A percentile compares a stretch with the other conserved stretches of the same genome.
These are phyloP conservation scores for Moxostoma hubbsi DNA, from an alignment of 2,797 vertebrate genomes.

Conservation along the genomic window DNA sequence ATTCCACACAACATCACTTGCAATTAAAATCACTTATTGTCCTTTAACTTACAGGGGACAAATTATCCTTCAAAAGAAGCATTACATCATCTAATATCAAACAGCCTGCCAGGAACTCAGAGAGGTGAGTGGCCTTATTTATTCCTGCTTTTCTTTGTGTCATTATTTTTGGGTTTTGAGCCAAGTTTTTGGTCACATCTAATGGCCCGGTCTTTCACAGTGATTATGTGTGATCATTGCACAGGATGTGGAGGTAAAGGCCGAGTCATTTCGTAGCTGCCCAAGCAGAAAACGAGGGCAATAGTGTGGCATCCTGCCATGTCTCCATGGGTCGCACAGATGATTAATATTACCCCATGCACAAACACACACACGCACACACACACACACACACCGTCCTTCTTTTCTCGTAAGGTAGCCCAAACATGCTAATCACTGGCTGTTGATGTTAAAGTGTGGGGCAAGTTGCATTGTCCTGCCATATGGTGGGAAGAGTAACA, in stretches of 20 bases:
- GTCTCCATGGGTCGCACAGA: conserved; percentile 74
- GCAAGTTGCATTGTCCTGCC: conserved; percentile 65
- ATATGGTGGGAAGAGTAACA: conserved; percentile 67
- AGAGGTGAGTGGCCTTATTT: not conserved
- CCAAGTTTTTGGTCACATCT: conserved; percentile 29
- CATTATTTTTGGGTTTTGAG: conserved; percentile 22
- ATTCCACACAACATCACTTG: not conserved
- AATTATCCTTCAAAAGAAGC: conserved; percentile 4
- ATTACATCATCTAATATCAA: not conserved
- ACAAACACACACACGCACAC: conserved; percentile 18
- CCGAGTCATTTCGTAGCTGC: conserved; percentile 82
- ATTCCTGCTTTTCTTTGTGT: conserved; percentile 7
- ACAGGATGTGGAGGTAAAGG: conserved; percentile 76
- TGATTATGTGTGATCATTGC: conserved; percentile 79
- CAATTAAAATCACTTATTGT: not conserved
- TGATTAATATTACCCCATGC: conserved; percentile 58
- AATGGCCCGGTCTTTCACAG: conserved; percentile 70
- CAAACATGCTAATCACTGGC: conserved; percentile 68
- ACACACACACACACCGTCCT: conserved; percentile 38
- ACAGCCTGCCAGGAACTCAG: not conserved
- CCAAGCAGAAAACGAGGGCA: conserved; percentile 80
- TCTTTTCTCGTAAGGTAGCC: conserved; percentile 46
- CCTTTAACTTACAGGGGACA: not conserved
- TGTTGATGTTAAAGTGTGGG: conserved; percentile 73
- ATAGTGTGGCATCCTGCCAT: conserved; percentile 73